phyloP scores from a whole-genome alignment of 2,888 invertebrate genomes.

The Chironomus tentans region DNA sequence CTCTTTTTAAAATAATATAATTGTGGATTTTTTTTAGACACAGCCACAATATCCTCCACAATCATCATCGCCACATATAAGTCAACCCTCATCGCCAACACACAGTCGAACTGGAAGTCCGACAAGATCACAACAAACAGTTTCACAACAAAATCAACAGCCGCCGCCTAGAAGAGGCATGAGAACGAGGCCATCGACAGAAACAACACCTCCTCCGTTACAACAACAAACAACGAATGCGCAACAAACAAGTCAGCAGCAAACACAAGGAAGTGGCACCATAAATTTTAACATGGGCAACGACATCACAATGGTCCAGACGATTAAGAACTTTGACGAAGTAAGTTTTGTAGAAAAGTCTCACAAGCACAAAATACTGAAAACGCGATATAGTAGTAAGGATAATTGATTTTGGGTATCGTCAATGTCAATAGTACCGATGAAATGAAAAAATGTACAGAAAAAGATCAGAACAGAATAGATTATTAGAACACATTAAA shows the following conservation, averaged over 20 bases:
- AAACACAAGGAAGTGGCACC: slow-evolving; percentile 33
- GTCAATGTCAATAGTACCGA: no score
- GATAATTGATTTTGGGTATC: slow-evolving; percentile 24
- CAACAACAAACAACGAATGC: slow-evolving; percentile 30
- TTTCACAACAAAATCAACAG: slow-evolving; percentile 11
- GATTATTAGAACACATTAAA: no score
- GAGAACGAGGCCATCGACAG: slow-evolving; percentile 31
- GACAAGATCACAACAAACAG: slow-evolving; percentile 40
- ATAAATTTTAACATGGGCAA: slow-evolving; percentile 30
- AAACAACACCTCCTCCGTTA: slow-evolving; percentile 34
- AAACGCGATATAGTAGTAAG: slow-evolving; percentile 16
- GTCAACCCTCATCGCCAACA: slow-evolving; percentile 65
- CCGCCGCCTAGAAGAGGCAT: slow-evolving; percentile 30
- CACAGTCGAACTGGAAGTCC: slow-evolving; percentile 67
- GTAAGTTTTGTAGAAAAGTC: slow-evolving; percentile 26
- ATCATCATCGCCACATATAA: slow-evolving; percentile 58
- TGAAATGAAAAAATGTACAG: no score
- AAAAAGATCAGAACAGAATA: no score
- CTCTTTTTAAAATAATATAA: no score
- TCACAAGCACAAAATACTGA: slow-evolving; percentile 18
- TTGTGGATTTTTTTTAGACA: not conserved
- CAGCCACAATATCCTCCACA: slow-evolving; percentile 41
- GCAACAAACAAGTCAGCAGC: slow-evolving; percentile 31
- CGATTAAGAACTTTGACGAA: slow-evolving; percentile 22
- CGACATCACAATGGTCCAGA: slow-evolving; percentile 21